Conservation (phyloP, 2,113 vertebrate genomes). For the Xenus cinereus region DNA sequence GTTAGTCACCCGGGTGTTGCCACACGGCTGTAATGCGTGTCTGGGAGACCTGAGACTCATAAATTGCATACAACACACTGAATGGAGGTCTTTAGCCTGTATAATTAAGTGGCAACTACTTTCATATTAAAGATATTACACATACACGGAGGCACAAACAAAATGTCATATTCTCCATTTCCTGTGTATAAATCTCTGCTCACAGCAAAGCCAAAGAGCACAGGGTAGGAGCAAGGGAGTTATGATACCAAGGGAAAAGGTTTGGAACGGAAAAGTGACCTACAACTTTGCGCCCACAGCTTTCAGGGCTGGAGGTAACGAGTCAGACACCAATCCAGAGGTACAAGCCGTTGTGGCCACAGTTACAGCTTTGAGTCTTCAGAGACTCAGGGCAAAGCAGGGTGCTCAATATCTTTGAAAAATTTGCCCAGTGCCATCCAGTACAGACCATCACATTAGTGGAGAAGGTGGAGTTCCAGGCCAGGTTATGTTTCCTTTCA, state of each 20-base stretch:
- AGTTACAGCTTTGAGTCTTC: background rate
- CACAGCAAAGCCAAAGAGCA: background rate
- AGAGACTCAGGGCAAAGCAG: background rate
- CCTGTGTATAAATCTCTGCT: conserved; percentile 44
- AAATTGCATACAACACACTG: conserved; percentile 62
- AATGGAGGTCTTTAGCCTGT: conserved; percentile 65
- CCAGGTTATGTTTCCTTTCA: background rate
- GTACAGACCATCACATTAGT: background rate
- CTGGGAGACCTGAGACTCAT: conserved; percentile 64
- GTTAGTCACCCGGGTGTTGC: conserved; percentile 68
- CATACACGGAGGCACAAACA: conserved; percentile 55
- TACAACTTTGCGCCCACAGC: background rate
- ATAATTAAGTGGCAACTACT: conserved; percentile 67
- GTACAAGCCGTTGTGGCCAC: background rate
- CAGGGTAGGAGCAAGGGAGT: background rate
- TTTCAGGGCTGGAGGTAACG: background rate
- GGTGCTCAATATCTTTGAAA: background rate
- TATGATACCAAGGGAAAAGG: background rate
- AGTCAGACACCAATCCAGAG: background rate
- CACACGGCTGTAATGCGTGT: conserved; percentile 26
- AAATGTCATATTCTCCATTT: conserved; percentile 64
- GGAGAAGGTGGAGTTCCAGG: background rate
- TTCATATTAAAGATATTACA: conserved; percentile 69
- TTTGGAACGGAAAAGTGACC: background rate
- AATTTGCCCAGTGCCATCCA: background rate